These are phyloP conservation scores for Eira barbara DNA, from an alignment of 2,113 vertebrate genomes.

Conservation along the genomic window DNA sequence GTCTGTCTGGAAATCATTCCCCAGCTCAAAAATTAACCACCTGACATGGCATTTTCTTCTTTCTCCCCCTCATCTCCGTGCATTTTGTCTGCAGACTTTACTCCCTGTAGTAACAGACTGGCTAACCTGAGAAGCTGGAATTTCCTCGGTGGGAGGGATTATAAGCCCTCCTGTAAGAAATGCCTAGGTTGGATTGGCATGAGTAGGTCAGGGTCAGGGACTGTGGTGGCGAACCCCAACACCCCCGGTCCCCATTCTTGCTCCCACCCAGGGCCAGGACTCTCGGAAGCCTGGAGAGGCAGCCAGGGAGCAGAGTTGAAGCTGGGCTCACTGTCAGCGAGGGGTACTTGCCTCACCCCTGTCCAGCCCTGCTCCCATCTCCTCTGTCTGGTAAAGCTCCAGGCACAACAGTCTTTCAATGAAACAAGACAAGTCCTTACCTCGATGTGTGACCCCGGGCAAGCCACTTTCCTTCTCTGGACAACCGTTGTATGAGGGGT, in stretches of 20 bases:
- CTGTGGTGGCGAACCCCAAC: rapidly evolving
- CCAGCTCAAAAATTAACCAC: slow-evolving; percentile 82
- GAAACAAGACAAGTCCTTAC: not conserved
- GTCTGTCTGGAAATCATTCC: slow-evolving; percentile 76
- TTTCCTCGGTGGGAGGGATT: not conserved
- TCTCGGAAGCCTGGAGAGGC: rapidly evolving
- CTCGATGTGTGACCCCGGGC: not conserved
- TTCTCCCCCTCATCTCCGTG: not conserved
- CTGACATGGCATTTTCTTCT: slow-evolving; percentile 73
- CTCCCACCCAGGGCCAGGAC: not conserved
- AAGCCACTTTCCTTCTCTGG: not conserved
- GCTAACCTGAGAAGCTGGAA: not conserved
- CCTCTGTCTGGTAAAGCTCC: not conserved
- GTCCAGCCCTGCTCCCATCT: not conserved
- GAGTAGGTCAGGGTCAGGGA: not conserved
- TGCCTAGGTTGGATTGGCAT: not conserved
- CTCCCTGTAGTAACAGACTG: slow-evolving; percentile 41
- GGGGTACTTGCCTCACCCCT: rapidly evolving
- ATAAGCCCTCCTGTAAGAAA: not conserved
- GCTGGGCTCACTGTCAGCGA: not conserved
- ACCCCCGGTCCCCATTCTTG: not conserved
- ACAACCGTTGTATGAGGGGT: not conserved
- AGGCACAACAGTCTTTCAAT: not conserved
- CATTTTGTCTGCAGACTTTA: slow-evolving; percentile 74
- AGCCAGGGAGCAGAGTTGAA: not conserved